Conservation (phyloP, 2,113 vertebrate genomes). For the Ramphastos sulfuratus region DNA sequence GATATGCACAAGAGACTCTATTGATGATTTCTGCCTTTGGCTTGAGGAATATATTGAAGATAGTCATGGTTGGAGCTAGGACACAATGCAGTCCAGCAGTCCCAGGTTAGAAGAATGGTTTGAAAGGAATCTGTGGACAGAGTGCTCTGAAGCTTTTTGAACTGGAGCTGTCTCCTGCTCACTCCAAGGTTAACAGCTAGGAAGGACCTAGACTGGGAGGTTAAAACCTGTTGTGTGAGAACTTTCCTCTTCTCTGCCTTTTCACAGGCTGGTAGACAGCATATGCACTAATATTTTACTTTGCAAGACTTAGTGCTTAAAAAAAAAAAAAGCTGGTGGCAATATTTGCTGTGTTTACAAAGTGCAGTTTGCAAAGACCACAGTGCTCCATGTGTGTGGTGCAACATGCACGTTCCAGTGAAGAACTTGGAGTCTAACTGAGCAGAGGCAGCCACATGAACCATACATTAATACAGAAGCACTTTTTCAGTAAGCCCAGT, state of each 20-base stretch:
- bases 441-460: not conserved
- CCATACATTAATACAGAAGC: not conserved
- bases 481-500: not conserved
- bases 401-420: not conserved
- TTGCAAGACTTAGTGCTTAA: not conserved
- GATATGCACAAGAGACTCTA: not conserved
- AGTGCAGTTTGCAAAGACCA: not conserved
- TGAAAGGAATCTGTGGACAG: not conserved
- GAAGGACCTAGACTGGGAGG: not conserved
- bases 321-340: not conserved
- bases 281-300: not conserved
- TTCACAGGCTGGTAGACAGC: not conserved
- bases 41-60: not conserved
- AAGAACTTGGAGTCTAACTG: not conserved
- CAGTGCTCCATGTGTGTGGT: not conserved
- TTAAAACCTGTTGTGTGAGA: not conserved
- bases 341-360: not conserved
- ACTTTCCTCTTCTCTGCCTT: not conserved
- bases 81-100: not conserved
- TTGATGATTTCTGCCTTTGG: not conserved
- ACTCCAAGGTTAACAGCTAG: conserved; percentile 13
- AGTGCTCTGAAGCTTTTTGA: not conserved
- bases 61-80: not conserved
- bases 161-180: not conserved
- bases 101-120: not conserved